Evolutionary conservation across 2,113 vertebrate species (phyloP).

Genomic region (Corynorhinus townsendii): DNA sequence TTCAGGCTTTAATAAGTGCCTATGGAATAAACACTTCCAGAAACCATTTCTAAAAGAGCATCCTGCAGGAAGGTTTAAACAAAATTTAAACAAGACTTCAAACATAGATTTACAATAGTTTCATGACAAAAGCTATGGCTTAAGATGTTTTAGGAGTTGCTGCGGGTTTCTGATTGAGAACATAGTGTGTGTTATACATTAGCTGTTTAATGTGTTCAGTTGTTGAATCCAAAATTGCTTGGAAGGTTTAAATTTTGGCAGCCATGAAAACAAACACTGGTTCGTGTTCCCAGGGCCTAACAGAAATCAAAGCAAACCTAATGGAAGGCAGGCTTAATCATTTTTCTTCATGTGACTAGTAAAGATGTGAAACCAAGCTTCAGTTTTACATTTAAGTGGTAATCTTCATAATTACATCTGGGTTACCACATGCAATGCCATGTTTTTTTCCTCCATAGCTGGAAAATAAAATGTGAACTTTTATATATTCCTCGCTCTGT

Average conservation of each 20-base stretch:
- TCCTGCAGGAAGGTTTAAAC: slow-evolving; percentile 53
- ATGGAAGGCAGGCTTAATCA: slow-evolving; percentile 58
- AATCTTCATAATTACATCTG: slow-evolving; percentile 46
- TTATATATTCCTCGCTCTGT: neutral
- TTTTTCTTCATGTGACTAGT: slow-evolving; percentile 62
- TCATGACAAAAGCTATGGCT: slow-evolving; percentile 60
- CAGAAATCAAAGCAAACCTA: slow-evolving; percentile 68
- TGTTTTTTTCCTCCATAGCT: slow-evolving; percentile 18
- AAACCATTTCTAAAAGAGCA: slow-evolving; percentile 51
- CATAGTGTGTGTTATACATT: slow-evolving; percentile 34
- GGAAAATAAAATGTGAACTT: slow-evolving; percentile 38
- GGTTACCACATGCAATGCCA: slow-evolving; percentile 11
- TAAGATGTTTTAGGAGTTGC: slow-evolving; percentile 57
- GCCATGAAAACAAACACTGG: slow-evolving; percentile 61
- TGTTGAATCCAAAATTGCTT: slow-evolving; percentile 66
- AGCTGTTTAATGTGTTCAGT: slow-evolving; percentile 62
- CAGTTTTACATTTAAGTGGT: slow-evolving; percentile 46
- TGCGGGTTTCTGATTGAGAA: slow-evolving; percentile 56
- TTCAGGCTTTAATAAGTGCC: slow-evolving; percentile 41
- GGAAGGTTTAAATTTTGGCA: slow-evolving; percentile 63
- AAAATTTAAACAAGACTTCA: slow-evolving; percentile 59
- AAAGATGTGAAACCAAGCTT: slow-evolving; percentile 53
- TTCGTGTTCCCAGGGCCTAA: slow-evolving; percentile 50
- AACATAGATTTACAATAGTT: slow-evolving; percentile 57
- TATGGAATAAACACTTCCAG: slow-evolving; percentile 57